Evolutionary conservation across 2,888 invertebrate genomes (phyloP).

Genomic region (Dugesia japonica): DNA sequence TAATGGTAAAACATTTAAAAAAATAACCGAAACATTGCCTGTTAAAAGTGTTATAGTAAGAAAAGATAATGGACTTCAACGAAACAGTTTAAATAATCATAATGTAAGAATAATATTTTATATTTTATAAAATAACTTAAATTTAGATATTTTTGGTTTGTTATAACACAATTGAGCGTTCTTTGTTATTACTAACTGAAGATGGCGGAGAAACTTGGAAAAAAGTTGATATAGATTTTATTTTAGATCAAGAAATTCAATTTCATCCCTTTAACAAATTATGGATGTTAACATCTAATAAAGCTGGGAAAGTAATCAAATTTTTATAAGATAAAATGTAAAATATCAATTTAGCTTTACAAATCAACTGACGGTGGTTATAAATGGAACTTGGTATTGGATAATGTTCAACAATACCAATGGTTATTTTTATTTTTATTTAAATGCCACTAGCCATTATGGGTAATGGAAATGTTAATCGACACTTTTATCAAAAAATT

Average conservation of each 20-base stretch:
- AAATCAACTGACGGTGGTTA: no score
- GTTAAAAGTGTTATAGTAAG: background rate
- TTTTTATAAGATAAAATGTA: no score
- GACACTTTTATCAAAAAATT: no score
- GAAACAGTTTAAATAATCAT: background rate
- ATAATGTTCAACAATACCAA: no score
- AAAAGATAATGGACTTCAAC: background rate
- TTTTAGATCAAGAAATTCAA: background rate
- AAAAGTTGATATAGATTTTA: conserved; percentile 4
- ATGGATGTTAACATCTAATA: background rate
- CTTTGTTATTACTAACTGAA: background rate
- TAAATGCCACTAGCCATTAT: no score
- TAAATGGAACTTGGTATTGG: no score
- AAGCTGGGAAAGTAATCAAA: background rate
- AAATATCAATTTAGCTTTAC: no score
- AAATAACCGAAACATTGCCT: background rate
- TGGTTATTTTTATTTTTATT: no score
- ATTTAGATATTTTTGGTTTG: conserved; percentile 7
- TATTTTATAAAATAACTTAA: background rate
- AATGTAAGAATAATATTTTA: background rate
- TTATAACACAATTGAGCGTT: background rate
- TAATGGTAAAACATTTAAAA: background rate
- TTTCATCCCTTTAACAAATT: conserved; percentile 10
- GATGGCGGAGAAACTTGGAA: conserved; percentile 6
- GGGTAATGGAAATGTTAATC: no score